These are phyloP conservation scores for Trichonephila inaurata DNA, from an alignment of 1,140 invertebrate genomes.

Conservation along the genomic window DNA sequence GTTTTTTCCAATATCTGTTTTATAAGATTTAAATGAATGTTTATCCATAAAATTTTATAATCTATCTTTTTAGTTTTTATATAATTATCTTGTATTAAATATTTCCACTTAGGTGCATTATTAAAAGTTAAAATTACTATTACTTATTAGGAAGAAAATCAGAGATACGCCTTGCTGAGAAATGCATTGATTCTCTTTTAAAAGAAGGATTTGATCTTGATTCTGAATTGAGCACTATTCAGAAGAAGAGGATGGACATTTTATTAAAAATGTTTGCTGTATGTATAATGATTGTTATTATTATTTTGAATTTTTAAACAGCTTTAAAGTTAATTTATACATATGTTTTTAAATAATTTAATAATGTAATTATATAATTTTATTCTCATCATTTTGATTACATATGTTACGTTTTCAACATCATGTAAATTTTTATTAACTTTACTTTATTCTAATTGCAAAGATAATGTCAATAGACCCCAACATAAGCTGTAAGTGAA, in stretches of 20 bases:
- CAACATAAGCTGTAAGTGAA: too few species aligned
- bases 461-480: too few species aligned
- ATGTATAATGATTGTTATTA: constrained; percentile 79
- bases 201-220: constrained; percentile 80
- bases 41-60: too few species aligned
- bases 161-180: constrained; percentile 48
- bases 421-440: too few species aligned
- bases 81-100: background rate
- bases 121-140: constrained; percentile 8
- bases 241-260: constrained; percentile 87
- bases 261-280: constrained; percentile 95
- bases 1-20: too few species aligned
- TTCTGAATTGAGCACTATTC: constrained; percentile 83
- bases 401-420: too few species aligned
- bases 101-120: background rate
- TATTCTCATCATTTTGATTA: too few species aligned
- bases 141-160: constrained; percentile 71
- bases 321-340: too few species aligned
- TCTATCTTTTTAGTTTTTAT: background rate
- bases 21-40: too few species aligned
- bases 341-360: too few species aligned
- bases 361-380: too few species aligned
- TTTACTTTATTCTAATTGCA: too few species aligned
- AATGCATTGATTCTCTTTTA: constrained; percentile 48
- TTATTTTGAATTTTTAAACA: constrained; percentile 25